Conservation (phyloP, 2,888 invertebrate species). For the Agapostemon virescens region DNA sequence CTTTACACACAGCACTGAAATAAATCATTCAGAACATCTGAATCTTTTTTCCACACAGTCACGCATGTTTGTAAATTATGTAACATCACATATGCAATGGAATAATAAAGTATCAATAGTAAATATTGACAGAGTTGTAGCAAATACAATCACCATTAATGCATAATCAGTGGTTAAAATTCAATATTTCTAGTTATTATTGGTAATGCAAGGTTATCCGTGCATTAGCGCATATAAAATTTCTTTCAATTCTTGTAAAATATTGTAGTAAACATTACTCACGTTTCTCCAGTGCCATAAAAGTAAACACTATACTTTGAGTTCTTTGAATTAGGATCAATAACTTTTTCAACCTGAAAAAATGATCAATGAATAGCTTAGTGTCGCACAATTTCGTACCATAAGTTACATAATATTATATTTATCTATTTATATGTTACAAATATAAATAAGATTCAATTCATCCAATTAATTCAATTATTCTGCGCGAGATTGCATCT, state of each 20-base stretch:
- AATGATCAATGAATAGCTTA: slow-evolving; percentile 50
- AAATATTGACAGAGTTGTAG: too few species aligned
- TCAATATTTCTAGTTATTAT: background rate
- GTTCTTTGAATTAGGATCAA: slow-evolving; percentile 84
- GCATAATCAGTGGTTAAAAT: too few species aligned
- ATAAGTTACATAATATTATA: slow-evolving; percentile 22
- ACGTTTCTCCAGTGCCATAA: slow-evolving; percentile 97
- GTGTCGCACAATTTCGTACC: background rate
- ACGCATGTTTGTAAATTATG: background rate
- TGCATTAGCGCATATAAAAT: background rate
- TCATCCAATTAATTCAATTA: background rate
- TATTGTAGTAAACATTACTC: slow-evolving; percentile 79
- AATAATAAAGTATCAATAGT: background rate
- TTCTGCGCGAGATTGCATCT: background rate
- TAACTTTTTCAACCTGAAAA: slow-evolving; percentile 83
- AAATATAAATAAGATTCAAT: background rate
- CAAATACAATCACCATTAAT: too few species aligned
- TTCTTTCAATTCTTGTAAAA: background rate
- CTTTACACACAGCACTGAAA: slow-evolving; percentile 87
- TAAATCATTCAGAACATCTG: background rate
- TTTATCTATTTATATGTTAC: slow-evolving; percentile 5
- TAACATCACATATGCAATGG: background rate
- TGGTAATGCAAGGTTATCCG: background rate
- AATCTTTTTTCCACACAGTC: background rate
- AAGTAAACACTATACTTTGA: slow-evolving; percentile 91